Conservation (phyloP, 1,140 invertebrate genomes). For the Carposina sasakii region DNA sequence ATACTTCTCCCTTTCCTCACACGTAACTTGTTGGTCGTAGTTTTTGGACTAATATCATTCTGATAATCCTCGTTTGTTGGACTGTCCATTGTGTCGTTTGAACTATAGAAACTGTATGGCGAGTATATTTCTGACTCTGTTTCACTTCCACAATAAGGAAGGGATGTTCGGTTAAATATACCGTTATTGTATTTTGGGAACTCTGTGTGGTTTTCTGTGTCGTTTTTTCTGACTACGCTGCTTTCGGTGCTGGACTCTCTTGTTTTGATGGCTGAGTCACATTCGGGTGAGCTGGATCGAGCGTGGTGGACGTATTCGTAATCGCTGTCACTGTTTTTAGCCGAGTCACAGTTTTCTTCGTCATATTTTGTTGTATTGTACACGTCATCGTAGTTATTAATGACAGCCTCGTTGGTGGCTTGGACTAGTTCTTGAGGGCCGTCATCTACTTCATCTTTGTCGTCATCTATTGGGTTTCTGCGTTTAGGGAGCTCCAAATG, state of each 20-base stretch:
- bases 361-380: slow-evolving; percentile 66
- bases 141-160: slow-evolving; percentile 86
- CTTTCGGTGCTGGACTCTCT: slow-evolving; percentile 45
- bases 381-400: slow-evolving; percentile 68
- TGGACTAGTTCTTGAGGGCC: slow-evolving; percentile 54
- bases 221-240: slow-evolving; percentile 34
- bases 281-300: slow-evolving; percentile 77
- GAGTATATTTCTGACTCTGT: slow-evolving; percentile 87
- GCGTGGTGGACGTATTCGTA: slow-evolving; percentile 77
- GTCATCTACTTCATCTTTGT: slow-evolving; percentile 61
- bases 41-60: slow-evolving; percentile 59
- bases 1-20: slow-evolving; percentile 84
- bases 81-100: slow-evolving; percentile 61
- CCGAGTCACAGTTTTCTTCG: slow-evolving; percentile 59
- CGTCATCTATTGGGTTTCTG: slow-evolving; percentile 63
- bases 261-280: slow-evolving; percentile 70
- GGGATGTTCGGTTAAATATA: slow-evolving; percentile 69
- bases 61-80: slow-evolving; percentile 62
- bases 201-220: slow-evolving; percentile 31
- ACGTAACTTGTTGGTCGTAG: slow-evolving; percentile 76
- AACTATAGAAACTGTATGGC: slow-evolving; percentile 83
- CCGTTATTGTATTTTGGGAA: slow-evolving; percentile 61
- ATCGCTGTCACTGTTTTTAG: slow-evolving; percentile 74
- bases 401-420: slow-evolving; percentile 58
- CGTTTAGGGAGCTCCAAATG: slow-evolving; percentile 75